Evolutionary conservation across 53 echinoderm and acorn worm genomes (phyloP).

Genomic region (Apostichopus leukothele): DNA sequence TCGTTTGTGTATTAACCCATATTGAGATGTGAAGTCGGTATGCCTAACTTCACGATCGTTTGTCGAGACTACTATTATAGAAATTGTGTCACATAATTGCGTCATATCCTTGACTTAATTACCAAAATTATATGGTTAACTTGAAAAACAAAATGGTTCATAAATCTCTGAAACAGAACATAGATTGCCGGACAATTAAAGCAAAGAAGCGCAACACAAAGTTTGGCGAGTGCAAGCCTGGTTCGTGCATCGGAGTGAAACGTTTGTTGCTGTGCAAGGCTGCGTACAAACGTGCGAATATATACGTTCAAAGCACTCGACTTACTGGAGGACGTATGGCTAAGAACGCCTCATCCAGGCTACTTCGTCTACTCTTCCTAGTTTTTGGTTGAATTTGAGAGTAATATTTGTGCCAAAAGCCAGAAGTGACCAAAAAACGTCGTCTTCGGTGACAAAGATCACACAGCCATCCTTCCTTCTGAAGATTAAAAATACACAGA

Average conservation of each 20-base stretch:
- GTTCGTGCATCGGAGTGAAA: background rate
- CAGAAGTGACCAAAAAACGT: slow-evolving; percentile 80
- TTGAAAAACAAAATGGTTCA: no score
- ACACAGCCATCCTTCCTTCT: slow-evolving; percentile 76
- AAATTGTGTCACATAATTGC: no score
- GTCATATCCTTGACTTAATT: no score
- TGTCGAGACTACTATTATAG: no score
- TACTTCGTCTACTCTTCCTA: slow-evolving; percentile 73
- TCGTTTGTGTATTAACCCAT: no score
- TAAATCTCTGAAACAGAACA: no score
- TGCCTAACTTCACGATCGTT: no score
- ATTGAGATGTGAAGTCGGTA: no score
- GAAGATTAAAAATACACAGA: slow-evolving; percentile 41
- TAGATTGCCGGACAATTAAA: no score
- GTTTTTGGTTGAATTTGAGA: slow-evolving; percentile 51
- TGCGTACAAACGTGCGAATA: slow-evolving; percentile 9
- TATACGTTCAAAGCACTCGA: slow-evolving; percentile 1
- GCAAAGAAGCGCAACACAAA: background rate
- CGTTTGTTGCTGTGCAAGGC: background rate
- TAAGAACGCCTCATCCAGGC: slow-evolving; percentile 83
- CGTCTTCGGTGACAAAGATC: slow-evolving; percentile 89
- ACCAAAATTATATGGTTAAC: no score
- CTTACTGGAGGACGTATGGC: slow-evolving; percentile 47
- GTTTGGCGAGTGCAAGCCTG: background rate
- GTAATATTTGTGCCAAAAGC: slow-evolving; percentile 88